Evolutionary conservation across 2,113 vertebrate species (phyloP), one percentile per base, ranked within the genome.

Genomic region (Ancistrus triradiatus): DNA sequence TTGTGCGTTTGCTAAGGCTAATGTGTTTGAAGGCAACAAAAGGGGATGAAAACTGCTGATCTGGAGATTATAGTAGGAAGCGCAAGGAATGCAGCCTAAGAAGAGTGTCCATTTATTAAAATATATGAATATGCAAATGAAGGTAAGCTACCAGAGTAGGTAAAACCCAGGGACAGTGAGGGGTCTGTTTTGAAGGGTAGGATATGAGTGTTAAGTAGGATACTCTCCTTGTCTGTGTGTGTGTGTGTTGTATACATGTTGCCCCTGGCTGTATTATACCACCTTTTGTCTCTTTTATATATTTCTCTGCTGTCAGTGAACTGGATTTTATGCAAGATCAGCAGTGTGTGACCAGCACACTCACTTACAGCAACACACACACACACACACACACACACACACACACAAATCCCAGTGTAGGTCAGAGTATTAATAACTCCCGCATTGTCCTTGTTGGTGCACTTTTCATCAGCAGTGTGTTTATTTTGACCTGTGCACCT

Each of bases 401-500:
- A n/a, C n/a, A n/a, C n/a, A n/a, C n/a, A n/a, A n/a, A n/a, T n/a
- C n/a, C n/a, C n/a, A n/a, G n/a, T n/a, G n/a, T n/a, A n/a, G 67
- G 67, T 69, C 59, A 63, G 27, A 21, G 43, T 75, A 77, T 72
- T 72, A 72, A 80, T 78, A 81, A 70, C 76, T 63, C 62, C 57
- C 51, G 42, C 57, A 49, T 72, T 68, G 74, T 79, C 81, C 83
- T 85, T 82, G 83, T 82, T 84, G 7, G 53, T 67, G 53, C 61
- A 74, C 58, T 80, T 79, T 78, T 65, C 70, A 77, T 74, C 77
- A 63, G 66, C 48, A 43, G 74, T 37, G 33, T 73, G 65, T 76
- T 80, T 74, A 56, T 72, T 72, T 79, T 66, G 59, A 49, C 52
- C 66, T 62, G 44, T 47, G 75, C 80, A 80, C 80, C 81, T 82